Conservation (phyloP, 2,797 vertebrate genomes). For the Propithecus perrieri region DNA sequence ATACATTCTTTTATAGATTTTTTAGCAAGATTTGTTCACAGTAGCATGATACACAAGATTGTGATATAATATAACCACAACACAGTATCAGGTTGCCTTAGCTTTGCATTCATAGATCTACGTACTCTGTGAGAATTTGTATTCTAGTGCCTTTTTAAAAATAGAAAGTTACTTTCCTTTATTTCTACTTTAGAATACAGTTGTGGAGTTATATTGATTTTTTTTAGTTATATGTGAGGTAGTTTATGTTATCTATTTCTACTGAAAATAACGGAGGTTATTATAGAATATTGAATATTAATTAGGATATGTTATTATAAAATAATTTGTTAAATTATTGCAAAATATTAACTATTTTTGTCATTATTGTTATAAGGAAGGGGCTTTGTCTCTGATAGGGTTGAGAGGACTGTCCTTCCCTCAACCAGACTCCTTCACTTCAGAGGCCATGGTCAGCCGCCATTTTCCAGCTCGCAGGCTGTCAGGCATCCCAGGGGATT, state of each 20-base stretch:
- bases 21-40: background rate
- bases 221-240: background rate
- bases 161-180: background rate
- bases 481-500: too few relatives aligned
- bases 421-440: too few relatives aligned
- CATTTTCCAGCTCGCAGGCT: background rate
- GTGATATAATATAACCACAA: background rate
- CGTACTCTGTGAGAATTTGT: background rate
- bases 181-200: background rate
- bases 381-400: background rate
- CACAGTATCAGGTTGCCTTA: background rate
- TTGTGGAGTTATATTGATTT: background rate
- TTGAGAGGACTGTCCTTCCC: background rate
- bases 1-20: background rate
- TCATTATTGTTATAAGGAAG: background rate
- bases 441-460: too few relatives aligned
- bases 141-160: background rate
- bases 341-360: background rate
- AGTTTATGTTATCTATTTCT: background rate
- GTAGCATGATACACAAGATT: background rate
- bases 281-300: background rate
- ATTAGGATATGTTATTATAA: background rate
- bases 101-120: background rate
- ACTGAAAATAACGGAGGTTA: background rate
- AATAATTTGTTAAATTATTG: background rate